A percentile compares a stretch with the other conserved stretches of the same genome.
phyloP scores from a whole-genome alignment of 1,140 invertebrate genomes.

The Lamellibrachia luymesi region DNA sequence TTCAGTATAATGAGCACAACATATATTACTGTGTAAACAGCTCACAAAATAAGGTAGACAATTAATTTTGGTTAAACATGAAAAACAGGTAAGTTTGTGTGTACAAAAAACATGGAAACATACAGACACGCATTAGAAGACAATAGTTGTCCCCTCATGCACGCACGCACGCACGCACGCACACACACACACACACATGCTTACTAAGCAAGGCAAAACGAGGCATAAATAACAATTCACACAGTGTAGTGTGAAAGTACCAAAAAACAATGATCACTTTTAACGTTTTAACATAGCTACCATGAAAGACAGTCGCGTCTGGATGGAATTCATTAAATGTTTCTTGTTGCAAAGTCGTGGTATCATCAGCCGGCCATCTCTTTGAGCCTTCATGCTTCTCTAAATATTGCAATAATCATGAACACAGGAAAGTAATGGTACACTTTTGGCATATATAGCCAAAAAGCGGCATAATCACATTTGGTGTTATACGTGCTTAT shows the following conservation, averaged over 20 bases:
- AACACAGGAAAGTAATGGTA: background rate
- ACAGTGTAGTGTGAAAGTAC: background rate
- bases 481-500: background rate
- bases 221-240: slow-evolving; percentile 5
- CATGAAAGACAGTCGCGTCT: background rate
- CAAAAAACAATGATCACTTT: background rate
- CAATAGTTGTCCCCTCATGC: background rate
- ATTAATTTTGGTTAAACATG: background rate
- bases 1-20: background rate
- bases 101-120: background rate
- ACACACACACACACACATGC: background rate
- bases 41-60: background rate
- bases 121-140: background rate
- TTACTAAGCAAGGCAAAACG: background rate
- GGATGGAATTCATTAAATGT: background rate
- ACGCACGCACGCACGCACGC: background rate
- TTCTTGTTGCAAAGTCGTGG: background rate
- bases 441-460: background rate
- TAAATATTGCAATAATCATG: background rate
- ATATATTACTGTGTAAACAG: background rate
- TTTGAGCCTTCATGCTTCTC: background rate
- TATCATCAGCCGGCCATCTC: background rate
- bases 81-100: slow-evolving; percentile 5
- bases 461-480: background rate
- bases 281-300: background rate